phyloP scores from a whole-genome alignment of 35 echinoderm and acorn worm genomes.

The Apostichopus parvimensis region DNA sequence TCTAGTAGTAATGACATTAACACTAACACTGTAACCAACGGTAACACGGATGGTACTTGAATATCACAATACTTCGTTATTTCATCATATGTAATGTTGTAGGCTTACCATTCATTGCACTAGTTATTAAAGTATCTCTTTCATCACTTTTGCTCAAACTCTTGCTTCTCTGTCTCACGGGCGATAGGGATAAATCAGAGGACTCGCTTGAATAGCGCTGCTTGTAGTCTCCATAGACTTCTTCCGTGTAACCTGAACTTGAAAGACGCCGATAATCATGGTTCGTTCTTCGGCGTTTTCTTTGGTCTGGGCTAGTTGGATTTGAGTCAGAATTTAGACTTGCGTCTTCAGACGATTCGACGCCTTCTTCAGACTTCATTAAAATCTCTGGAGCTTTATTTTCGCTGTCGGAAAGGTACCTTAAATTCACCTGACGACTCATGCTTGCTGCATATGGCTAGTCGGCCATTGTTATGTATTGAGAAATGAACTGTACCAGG shows the following conservation, averaged over 20 bases:
- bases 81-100: not conserved
- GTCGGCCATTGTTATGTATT: conserved; percentile 40
- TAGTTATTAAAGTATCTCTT: conserved; percentile 12
- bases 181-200: conserved; percentile 82
- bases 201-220: conserved; percentile 95
- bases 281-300: conserved; percentile 85
- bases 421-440: conserved; percentile 34
- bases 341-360: conserved; percentile 42
- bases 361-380: conserved; percentile 37
- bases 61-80: no score
- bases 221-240: conserved; percentile 85
- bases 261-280: conserved; percentile 96
- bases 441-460: conserved; percentile 51
- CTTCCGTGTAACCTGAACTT: conserved; percentile 94
- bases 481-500: conserved; percentile 16
- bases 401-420: conserved; percentile 66
- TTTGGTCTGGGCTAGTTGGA: conserved; percentile 66
- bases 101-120: conserved; percentile 48
- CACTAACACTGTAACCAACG: no score
- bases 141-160: conserved; percentile 49
- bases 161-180: conserved; percentile 52
- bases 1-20: no score
- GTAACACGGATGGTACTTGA: no score
- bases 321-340: conserved; percentile 54
- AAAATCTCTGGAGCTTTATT: conserved; percentile 55